Conservation (phyloP, 1,140 invertebrate genomes). For the Calephelis virginiensis region DNA sequence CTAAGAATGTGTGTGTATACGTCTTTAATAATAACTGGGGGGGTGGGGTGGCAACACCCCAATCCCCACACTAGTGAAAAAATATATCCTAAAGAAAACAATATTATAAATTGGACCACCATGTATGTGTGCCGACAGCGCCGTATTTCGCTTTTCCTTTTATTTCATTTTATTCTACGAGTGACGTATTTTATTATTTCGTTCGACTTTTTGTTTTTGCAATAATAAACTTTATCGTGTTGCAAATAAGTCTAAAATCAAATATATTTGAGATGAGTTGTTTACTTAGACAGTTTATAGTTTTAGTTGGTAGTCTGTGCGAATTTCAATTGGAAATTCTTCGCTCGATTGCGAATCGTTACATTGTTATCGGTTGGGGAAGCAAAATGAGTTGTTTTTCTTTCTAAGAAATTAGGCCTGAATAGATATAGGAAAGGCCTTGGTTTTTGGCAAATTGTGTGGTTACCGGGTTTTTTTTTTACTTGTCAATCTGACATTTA, state of each 20-base stretch:
- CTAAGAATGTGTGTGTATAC: conserved; percentile 73
- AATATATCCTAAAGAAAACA: conserved; percentile 77
- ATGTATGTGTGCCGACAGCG: conserved; percentile 44
- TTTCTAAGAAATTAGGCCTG: conserved; percentile 10
- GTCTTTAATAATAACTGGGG: conserved; percentile 77
- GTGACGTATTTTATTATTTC: conserved; percentile 37
- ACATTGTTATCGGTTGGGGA: conserved; percentile 11
- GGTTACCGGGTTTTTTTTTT: too few relatives aligned
- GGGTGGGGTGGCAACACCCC: conserved; percentile 32
- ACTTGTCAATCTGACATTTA: too few relatives aligned
- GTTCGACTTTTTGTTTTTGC: conserved; percentile 39
- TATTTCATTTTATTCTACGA: conserved; percentile 63
- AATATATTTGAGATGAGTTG: conserved; percentile 1
- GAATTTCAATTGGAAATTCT: conserved; percentile 23
- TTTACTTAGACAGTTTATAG: conserved; percentile 21
- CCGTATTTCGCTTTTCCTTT: conserved; percentile 62
- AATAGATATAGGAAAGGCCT: background rate
- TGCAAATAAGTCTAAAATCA: conserved; percentile 18
- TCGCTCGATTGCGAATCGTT: conserved; percentile 19
- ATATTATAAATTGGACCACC: conserved; percentile 74
- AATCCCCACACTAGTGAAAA: conserved; percentile 69
- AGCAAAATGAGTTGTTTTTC: conserved; percentile 10
- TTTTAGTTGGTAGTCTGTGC: conserved; percentile 14
- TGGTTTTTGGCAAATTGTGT: background rate
- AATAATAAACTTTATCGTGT: conserved; percentile 15